Base-by-base conservation (phyloP, 2,888 invertebrate genomes). In the Phytoseiulus persimilis region DNA sequence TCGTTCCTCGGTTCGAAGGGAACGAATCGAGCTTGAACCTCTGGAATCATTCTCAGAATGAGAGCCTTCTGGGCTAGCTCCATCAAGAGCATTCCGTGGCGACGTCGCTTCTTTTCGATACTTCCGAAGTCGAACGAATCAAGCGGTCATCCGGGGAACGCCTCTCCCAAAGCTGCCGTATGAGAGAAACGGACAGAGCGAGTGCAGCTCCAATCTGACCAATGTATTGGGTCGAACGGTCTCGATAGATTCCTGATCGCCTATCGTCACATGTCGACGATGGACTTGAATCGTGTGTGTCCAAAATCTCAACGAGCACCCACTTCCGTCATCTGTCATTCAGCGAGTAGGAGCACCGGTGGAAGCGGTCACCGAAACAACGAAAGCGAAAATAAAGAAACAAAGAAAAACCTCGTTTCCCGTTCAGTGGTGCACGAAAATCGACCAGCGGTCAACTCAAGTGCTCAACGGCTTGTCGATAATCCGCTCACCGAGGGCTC, bases 371-470 rank as follows among this genome's bases (percentile, higher is more conserved):
- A 46, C 46, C 6, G 46, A 46, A 46, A 11, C 46, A 65, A 28
- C 65, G 65, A 65, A 65, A 65, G 65, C 65, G 14, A 14, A 39
- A 65, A 65, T 18, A 23, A 65, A 65, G 65, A 65, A 65, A 65
- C 46, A 46, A 46, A 46, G 14, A 65, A 65, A 65, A 65, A 28
- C 28, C 28, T 28, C 28, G 65, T 65, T 28, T 2, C 65, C 18
- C 18, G 65, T 23, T 28, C 65, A 65, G 65, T 65, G 65, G 28
- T 65, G 65, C 65, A 28, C 65, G 65, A 65, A 65, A 65, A 65
- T 65, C 65, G 65, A 65, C 65, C 65, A 65, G 65, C 65, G 65
- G 65, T 65, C 65, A 65, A 65, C 65, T 65, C 65, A 65, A 65
- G 65, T 65, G 65, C 65, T 65, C 65, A 65, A 65, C 65, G 65